These are phyloP conservation scores for Acleris sparsana DNA, from an alignment of 2,888 invertebrate genomes.

Conservation along the genomic window DNA sequence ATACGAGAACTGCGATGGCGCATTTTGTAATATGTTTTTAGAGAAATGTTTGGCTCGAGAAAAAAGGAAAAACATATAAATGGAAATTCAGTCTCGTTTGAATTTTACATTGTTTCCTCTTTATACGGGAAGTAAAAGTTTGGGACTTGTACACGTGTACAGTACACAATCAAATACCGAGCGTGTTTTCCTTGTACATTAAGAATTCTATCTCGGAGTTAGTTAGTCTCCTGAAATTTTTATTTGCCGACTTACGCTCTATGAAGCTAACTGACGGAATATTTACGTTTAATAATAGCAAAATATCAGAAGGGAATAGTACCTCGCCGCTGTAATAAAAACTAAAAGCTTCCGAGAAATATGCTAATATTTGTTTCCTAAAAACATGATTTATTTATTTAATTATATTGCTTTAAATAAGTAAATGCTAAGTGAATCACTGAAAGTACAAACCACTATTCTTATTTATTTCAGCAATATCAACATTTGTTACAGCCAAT, in stretches of 20 bases:
- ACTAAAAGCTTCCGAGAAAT: too few relatives aligned
- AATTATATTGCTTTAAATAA: too few relatives aligned
- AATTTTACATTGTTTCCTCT: conserved; percentile 33
- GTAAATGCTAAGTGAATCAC: too few relatives aligned
- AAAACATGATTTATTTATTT: too few relatives aligned
- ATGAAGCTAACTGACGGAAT: conserved; percentile 7
- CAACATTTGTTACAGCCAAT: too few relatives aligned
- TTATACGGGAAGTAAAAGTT: conserved; percentile 31
- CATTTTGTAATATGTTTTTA: conserved; percentile 57
- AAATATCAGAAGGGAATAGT: too few relatives aligned
- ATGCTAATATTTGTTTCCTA: too few relatives aligned
- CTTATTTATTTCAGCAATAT: too few relatives aligned
- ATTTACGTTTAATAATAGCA: not conserved
- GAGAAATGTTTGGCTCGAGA: conserved; percentile 29
- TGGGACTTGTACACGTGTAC: conserved; percentile 21
- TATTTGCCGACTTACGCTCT: not conserved
- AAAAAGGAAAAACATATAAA: conserved; percentile 35
- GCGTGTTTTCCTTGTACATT: conserved; percentile 26
- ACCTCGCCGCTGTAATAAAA: too few relatives aligned
- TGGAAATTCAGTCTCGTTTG: conserved; percentile 48
- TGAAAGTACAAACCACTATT: too few relatives aligned
- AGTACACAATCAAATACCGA: conserved; percentile 15
- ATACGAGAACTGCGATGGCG: conserved; percentile 49
- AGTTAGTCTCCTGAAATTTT: conserved; percentile 20
- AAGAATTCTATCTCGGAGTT: conserved; percentile 29